Evolutionary conservation across 2,113 vertebrate genomes (phyloP).

Genomic region (Hassar affinis): DNA sequence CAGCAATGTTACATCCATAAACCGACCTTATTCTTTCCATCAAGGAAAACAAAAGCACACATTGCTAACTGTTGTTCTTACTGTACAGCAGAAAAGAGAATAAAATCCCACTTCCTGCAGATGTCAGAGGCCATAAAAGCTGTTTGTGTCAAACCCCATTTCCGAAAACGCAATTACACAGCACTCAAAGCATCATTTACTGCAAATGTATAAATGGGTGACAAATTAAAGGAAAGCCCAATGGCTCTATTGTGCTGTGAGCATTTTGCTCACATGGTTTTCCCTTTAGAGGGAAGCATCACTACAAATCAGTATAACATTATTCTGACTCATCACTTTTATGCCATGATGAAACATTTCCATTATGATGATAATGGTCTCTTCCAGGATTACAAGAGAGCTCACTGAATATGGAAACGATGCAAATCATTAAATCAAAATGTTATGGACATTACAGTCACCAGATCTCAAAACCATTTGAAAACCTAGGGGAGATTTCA

Average conservation of each 20-base stretch:
- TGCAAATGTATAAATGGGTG: conserved; percentile 4
- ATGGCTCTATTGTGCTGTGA: not conserved
- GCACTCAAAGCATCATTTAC: conserved; percentile 25
- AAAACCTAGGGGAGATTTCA: not conserved
- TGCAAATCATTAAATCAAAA: not conserved
- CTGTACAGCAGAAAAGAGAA: conserved; percentile 3
- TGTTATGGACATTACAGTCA: not conserved
- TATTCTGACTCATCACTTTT: not conserved
- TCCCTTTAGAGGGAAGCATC: not conserved
- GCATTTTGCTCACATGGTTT: not conserved
- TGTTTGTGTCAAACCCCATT: conserved; percentile 25
- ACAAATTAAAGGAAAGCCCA: conserved; percentile 6
- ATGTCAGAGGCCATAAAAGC: conserved; percentile 29
- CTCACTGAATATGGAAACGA: not conserved
- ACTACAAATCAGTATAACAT: not conserved
- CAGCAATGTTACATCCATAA: not conserved
- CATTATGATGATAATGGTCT: not conserved
- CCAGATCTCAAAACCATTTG: not conserved
- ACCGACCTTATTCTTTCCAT: not conserved
- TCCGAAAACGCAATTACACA: conserved; percentile 29
- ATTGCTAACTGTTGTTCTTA: not conserved
- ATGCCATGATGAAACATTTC: not conserved
- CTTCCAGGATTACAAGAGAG: not conserved
- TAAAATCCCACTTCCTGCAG: conserved; percentile 30
- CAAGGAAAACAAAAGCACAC: conserved; percentile 10